phyloP scores from a whole-genome alignment of 2,113 vertebrate genomes.

The Calonectris borealis region DNA sequence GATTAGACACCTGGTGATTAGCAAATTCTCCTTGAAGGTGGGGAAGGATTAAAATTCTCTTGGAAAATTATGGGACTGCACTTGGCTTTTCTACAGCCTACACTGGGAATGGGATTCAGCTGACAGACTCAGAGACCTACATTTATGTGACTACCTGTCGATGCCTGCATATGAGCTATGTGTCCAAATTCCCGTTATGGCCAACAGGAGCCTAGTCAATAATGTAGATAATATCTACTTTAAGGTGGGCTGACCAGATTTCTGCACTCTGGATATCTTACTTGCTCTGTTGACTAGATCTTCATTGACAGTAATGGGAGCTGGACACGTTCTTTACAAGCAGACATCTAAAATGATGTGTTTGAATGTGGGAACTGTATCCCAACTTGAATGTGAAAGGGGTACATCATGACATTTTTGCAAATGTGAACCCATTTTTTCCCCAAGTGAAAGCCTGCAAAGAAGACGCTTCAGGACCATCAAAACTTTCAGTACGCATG shows the following conservation, averaged over 20 bases:
- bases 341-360: neutral
- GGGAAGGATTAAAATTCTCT: neutral
- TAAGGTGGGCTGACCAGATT: neutral
- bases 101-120: neutral
- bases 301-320: neutral
- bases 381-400: neutral
- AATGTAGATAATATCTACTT: neutral
- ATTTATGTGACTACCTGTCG: neutral
- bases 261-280: neutral
- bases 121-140: neutral
- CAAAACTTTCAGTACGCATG: neutral
- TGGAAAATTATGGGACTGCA: neutral
- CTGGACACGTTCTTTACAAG: neutral
- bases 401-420: neutral
- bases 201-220: neutral
- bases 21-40: neutral
- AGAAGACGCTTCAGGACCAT: neutral
- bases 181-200: neutral
- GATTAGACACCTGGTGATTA: neutral
- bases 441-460: neutral
- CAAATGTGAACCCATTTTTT: neutral
- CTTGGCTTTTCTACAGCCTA: neutral
- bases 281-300: neutral
- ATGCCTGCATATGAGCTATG: neutral
- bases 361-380: neutral